phyloP scores from a whole-genome alignment of 2,888 invertebrate species.

The Scrobipalpa costella region DNA sequence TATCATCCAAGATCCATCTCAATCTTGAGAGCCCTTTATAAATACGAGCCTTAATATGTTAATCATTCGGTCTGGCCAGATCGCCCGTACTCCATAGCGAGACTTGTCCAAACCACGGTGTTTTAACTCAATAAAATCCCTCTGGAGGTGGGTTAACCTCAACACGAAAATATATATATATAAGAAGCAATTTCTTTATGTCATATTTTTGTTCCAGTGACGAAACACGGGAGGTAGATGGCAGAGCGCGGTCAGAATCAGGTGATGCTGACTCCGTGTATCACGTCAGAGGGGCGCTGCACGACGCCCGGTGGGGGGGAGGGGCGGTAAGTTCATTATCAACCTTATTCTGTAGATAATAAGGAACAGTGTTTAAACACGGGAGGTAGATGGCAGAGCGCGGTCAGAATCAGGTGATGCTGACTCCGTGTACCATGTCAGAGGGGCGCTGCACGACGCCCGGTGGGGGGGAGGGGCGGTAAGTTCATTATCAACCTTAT shows the following conservation, averaged over 20 bases:
- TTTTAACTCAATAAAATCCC: no score
- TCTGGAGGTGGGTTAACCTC: no score
- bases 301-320: constrained; percentile 66
- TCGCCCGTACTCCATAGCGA: no score
- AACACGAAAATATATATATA: no score
- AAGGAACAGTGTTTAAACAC: constrained; percentile 92
- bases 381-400: constrained; percentile 83
- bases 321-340: constrained; percentile 26
- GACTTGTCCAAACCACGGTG: no score
- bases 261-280: constrained; percentile 89
- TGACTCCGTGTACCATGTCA: constrained; percentile 86
- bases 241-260: constrained; percentile 89
- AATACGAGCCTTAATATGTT: no score
- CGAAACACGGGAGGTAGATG: constrained; percentile 84
- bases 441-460: constrained; percentile 72
- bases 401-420: constrained; percentile 91
- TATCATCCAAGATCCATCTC: no score
- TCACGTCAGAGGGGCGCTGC: constrained; percentile 77
- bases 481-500: constrained; percentile 30
- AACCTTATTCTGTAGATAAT: no score
- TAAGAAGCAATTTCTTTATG: background rate
- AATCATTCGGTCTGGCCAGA: no score
- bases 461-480: constrained; percentile 54
- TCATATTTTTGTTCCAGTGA: constrained; percentile 80
- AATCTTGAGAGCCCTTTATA: no score